These are phyloP conservation scores for Saguinus imperator DNA, from an alignment of 2,113 vertebrate genomes.

Conservation along the genomic window DNA sequence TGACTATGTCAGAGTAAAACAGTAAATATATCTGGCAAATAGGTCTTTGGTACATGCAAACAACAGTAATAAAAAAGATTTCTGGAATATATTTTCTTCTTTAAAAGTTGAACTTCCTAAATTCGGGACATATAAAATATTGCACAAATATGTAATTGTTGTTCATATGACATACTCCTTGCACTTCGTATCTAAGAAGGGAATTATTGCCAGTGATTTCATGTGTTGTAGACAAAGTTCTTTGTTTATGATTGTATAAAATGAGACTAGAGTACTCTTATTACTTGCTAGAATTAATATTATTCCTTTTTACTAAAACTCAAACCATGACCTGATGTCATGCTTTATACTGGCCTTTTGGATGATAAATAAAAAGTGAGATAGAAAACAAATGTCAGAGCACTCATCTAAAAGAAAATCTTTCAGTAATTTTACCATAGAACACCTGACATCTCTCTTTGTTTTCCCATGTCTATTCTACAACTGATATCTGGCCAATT, in stretches of 20 bases:
- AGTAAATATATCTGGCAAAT: constrained; percentile 21
- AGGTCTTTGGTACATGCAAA: constrained; percentile 12
- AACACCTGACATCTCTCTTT: neutral
- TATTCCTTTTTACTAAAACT: constrained; percentile 17
- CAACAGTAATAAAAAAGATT: neutral
- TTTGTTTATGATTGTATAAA: constrained; percentile 29
- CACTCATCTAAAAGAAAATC: neutral
- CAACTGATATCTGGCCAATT: neutral
- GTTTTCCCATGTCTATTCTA: neutral
- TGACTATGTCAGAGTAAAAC: constrained; percentile 9
- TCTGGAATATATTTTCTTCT: constrained; percentile 41
- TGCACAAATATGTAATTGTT: neutral
- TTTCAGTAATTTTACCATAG: constrained; percentile 2
- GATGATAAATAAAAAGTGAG: neutral
- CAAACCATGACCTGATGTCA: neutral
- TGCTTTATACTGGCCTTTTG: neutral
- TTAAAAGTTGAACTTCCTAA: constrained; percentile 40
- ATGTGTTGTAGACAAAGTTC: neutral
- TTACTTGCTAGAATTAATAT: constrained; percentile 28
- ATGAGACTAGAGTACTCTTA: neutral
- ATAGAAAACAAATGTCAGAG: neutral
- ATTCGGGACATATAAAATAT: constrained; percentile 14
- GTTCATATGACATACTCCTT: constrained; percentile 2
- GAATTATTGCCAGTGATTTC: constrained; percentile 36
- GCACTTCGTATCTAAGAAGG: neutral